Conservation (phyloP, 2,888 invertebrate genomes). For the Nebria salina region DNA sequence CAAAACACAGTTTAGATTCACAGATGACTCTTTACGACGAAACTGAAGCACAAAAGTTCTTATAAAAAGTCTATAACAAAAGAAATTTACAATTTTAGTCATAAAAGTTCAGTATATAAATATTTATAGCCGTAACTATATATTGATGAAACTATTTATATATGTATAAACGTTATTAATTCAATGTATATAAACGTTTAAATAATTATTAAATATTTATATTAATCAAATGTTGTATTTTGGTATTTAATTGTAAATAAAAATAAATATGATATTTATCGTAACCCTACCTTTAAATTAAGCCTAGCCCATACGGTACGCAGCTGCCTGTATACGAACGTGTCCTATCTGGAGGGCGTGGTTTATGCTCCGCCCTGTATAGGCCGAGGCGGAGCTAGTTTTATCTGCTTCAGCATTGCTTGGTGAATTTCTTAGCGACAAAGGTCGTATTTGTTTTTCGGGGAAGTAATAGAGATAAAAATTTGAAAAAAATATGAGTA, state of each 20-base stretch:
- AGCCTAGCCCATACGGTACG: neutral
- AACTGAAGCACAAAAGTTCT: neutral
- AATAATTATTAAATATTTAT: too few relatives aligned
- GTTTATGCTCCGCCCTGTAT: neutral
- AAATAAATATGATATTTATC: neutral
- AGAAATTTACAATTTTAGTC: too few relatives aligned
- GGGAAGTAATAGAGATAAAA: slow-evolving; percentile 15
- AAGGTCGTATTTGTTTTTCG: neutral
- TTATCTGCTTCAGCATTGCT: neutral
- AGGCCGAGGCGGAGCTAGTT: neutral
- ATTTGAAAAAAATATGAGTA: slow-evolving; percentile 3
- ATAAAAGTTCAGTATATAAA: too few relatives aligned
- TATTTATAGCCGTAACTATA: too few relatives aligned
- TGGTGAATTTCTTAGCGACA: neutral
- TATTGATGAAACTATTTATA: too few relatives aligned
- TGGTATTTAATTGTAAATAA: neutral
- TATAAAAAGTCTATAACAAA: neutral
- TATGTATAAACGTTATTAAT: too few relatives aligned
- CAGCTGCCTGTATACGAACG: neutral
- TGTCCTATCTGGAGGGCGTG: neutral
- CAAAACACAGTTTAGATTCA: neutral
- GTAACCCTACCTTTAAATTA: neutral
- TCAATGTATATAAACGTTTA: too few relatives aligned
- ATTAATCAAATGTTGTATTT: neutral
- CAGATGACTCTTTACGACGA: neutral